Base-by-base conservation (phyloP, 2,113 vertebrate species). In the Melanerpes formicivorus region DNA sequence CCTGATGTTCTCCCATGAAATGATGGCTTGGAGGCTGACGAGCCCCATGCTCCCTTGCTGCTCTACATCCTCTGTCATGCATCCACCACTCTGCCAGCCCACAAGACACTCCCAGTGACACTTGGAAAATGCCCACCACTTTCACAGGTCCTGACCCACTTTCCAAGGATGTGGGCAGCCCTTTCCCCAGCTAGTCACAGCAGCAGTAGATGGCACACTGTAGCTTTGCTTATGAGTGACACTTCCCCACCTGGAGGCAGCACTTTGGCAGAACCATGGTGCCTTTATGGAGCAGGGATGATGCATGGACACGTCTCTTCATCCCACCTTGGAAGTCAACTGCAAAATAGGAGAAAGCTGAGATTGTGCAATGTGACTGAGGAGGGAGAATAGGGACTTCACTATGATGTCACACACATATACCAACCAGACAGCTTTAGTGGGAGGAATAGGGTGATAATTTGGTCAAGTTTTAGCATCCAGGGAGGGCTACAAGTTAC, bases 1-100 rank as follows among this genome's bases (percentile, higher is more conserved):
- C 82, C 79, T 88, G 29, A 78, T 78, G 84, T 83, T 83, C 75
- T 94, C 32, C 69, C 21, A 7, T 55, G 15, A 92, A 94, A 67
- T 54, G 44, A 80, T 17, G 42, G 25, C 72, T 74, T 29, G 58
- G 62, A 91, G 50, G 40, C 44, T 87, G 75, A 56, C 0, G 0
- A 79, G 74, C 4, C 15, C 70, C 8, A 0, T 9, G 16, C 32
- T 74, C 46, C 34, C 1, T 0, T 52, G 46, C 48, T 6, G 2
- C 14, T 70, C 73, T 54, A 9, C 15, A 42, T 59, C 76, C 52
- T 75, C 32, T 75, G 37, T 66, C 2, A 0, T 23, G 19, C 34
- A 78, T 23, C 52, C 1, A 1, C 65, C 3, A 0, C 42, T 18
- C 13, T 71, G 42, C 7, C 72, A 88, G 72, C 52, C 64, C 59